Evolutionary conservation across 2,888 invertebrate genomes (phyloP), one percentile per base, ranked within the genome.

Genomic region (Tineola bisselliella): DNA sequence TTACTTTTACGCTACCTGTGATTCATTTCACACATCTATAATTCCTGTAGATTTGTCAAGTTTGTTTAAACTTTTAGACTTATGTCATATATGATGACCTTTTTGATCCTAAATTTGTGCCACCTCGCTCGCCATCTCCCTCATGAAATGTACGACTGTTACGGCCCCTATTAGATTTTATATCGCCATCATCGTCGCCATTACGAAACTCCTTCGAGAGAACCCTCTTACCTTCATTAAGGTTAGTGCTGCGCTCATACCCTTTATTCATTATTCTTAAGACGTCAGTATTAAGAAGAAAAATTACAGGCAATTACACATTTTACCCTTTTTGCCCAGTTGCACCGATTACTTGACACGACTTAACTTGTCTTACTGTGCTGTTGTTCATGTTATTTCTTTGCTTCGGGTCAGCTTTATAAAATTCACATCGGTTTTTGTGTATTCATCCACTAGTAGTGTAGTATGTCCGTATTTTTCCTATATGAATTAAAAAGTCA

Each of bases 81-180:
- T 58, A 15, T 48, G 48, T 19, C 17, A 60, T 13, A 60, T 48
- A 30, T 60, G 60, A 18, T 44, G 19, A 48, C 31, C 25, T 30
- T 18, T 60, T 44, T 66, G 66, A 68, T 68, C 67, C 66, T 70
- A 71, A 70, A 69, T 67, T 69, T 67, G 62, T 25, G 63, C 65
- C 68, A 64, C 65, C 63, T 64, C 67, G 65, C 43, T 19, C 15
- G 54, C 1, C 31, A 4, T 10, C 64, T 62, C 61, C 62, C 38
- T 56, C 56, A 30, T 30, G 62, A 65, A 69, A 68, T 69, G 68
- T 68, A 70, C 71, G 68, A 75, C 72, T 75, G 73, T 74, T 74
- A 72, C 72, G 73, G 70, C 70, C 69, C 69, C 79, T 76, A 80
- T 84, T 81, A 81, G 77, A 81, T 82, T 82, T 82, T 81, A 82